Evolutionary conservation across 2,888 invertebrate species (phyloP), one percentile per base, ranked within the genome.

Genomic region (Spialia ferax): DNA sequence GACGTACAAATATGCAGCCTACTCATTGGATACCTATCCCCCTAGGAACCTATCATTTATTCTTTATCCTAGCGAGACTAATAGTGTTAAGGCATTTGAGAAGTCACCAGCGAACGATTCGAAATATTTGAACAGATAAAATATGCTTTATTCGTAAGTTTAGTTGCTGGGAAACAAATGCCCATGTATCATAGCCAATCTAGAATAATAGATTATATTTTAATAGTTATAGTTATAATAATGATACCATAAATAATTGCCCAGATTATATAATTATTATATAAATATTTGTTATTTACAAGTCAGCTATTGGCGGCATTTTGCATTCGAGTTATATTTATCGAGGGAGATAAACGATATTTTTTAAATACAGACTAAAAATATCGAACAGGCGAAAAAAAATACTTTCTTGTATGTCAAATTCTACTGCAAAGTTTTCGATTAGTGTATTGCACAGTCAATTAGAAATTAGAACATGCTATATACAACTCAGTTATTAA

Each of bases 1-100:
- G 85, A 86, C 86, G 84, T 80, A 79, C 63, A 69, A 64, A 68
- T 61, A 70, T 71, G 74, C 72, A 71, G 72, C 69, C 71, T 68
- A 71, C 66, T 45, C 70, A 56, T 70, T 75, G 72, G 74, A 75
- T 73, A 76, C 75, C 76, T 77, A 75, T 61, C 60, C 35, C 70
- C 55, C 71, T 75, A 75, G 74, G 76, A 75, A 76, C 75, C 76
- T 77, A 75, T 63, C 57, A 64, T 64, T 65, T 59, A 60, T 66
- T 32, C 38, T 42, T 69, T 70, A 69, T 64, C 69, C 74, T 74
- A 72, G 74, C 75, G 70, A 69, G 67, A 70, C 75, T 75, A 75
- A 69, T 55, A 60, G 60, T 50, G 38, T 50, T 26, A 55, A 42
- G 60, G 32, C 45, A 42, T 18, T 35, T 59, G 59, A 35, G 5